These are phyloP conservation scores for Machimus atricapillus DNA, from an alignment of 2,888 invertebrate species.

Conservation along the genomic window DNA sequence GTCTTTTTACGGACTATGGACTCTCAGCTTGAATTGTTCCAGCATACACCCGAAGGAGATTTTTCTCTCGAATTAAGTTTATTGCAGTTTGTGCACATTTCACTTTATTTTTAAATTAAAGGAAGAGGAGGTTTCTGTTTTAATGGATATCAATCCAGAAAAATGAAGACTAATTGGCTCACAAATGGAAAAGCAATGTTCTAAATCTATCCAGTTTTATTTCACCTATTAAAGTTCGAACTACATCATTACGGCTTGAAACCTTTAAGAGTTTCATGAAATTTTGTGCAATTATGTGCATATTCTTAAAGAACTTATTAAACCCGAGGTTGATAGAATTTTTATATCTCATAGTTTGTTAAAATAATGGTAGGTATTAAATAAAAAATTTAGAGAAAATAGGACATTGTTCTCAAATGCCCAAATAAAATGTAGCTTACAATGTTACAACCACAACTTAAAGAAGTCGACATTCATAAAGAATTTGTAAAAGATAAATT, in stretches of 20 bases:
- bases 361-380: no score
- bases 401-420: background rate
- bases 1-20: background rate
- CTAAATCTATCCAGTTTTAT: background rate
- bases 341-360: no score
- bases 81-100: background rate
- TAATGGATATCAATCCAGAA: background rate
- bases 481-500: no score
- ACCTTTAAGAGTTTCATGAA: background rate
- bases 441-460: no score
- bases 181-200: background rate
- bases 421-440: background rate
- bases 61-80: background rate
- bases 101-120: background rate
- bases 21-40: background rate
- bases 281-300: background rate
- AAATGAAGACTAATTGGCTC: background rate
- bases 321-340: no score
- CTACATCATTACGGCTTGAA: background rate
- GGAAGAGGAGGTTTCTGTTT: background rate
- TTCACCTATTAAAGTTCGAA: background rate
- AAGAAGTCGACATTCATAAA: background rate
- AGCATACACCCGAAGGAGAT: background rate
- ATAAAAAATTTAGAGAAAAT: no score
- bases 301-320: background rate